Conservation (phyloP, 2,888 invertebrate species). For the Drosophila kuntzei region DNA sequence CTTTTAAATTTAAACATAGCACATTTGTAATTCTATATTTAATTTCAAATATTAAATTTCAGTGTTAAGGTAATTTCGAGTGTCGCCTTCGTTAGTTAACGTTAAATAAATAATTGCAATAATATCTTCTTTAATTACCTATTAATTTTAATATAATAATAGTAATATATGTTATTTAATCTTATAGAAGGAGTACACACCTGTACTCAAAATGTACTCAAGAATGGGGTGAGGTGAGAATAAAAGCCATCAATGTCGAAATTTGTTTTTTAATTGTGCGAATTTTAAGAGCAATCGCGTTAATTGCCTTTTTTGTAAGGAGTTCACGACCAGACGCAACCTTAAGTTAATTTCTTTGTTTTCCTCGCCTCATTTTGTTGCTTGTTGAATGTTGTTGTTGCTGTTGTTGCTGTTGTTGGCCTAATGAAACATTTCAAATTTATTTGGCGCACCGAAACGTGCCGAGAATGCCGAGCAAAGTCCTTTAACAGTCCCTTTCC, state of each 20-base stretch:
- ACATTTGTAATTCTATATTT: not conserved
- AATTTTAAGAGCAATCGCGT: conserved; percentile 22
- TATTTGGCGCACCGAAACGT: conserved; percentile 54
- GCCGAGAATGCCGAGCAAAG: conserved; percentile 35
- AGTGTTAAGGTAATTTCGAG: not conserved
- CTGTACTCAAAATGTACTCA: not conserved
- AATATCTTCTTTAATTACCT: not conserved
- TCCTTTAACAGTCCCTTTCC: not conserved
- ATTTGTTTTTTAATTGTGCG: conserved; percentile 13
- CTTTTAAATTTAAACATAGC: not conserved
- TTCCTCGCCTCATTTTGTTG: conserved; percentile 19
- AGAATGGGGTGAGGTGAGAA: not conserved
- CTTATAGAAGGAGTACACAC: not conserved
- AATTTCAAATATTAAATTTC: not conserved
- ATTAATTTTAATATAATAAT: not conserved
- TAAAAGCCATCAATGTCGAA: conserved; percentile 18
- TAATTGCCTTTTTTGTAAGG: conserved; percentile 39
- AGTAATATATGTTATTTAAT: not conserved
- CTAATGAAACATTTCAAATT: conserved; percentile 59
- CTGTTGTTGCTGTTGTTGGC: conserved; percentile 3
- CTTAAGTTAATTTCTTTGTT: conserved; percentile 47
- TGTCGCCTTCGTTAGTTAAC: not conserved
- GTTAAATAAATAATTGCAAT: not conserved
- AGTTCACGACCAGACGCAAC: conserved; percentile 20
- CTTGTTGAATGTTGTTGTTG: conserved; percentile 2